These are phyloP conservation scores for Agrotis clavis DNA, from an alignment of 2,888 invertebrate species.

Conservation along the genomic window DNA sequence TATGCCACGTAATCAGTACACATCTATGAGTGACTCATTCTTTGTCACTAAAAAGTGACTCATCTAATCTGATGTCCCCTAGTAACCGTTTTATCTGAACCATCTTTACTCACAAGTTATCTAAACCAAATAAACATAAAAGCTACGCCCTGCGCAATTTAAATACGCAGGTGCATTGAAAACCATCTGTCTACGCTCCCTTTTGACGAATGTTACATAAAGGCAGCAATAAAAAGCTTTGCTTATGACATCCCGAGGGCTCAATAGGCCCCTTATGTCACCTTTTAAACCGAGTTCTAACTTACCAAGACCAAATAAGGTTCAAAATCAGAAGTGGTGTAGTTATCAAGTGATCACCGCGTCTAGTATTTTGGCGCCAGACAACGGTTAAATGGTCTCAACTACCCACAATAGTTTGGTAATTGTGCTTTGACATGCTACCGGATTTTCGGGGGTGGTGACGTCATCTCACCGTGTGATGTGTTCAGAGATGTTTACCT, in stretches of 20 bases:
- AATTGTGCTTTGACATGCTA: conserved; percentile 72
- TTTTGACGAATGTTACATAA: conserved; percentile 65
- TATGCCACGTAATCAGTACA: not conserved
- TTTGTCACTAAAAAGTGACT: conserved; percentile 25
- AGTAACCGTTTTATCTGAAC: conserved; percentile 33
- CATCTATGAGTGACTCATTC: conserved; percentile 13
- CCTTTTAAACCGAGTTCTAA: conserved; percentile 37
- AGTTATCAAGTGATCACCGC: conserved; percentile 64
- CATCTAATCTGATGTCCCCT: conserved; percentile 24
- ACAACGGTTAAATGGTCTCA: conserved; percentile 77
- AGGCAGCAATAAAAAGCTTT: conserved; percentile 67
- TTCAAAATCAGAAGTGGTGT: conserved; percentile 44
- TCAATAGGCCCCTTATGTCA: conserved; percentile 56
- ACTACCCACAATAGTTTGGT: conserved; percentile 69
- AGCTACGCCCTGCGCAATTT: conserved; percentile 33
- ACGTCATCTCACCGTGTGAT: conserved; percentile 49
- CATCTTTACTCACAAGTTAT: conserved; percentile 30
- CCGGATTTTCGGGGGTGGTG: conserved; percentile 54
- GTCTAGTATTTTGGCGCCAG: conserved; percentile 85
- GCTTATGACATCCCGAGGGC: conserved; percentile 63
- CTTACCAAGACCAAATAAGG: conserved; percentile 41
- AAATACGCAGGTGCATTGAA: conserved; percentile 58
- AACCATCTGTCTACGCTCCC: conserved; percentile 65
- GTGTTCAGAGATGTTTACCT: conserved; percentile 56
- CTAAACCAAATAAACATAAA: conserved; percentile 44